Evolutionary conservation across 1,140 invertebrate species (phyloP), one percentile per base, ranked within the genome.

Genomic region (Drosophila santomea): DNA sequence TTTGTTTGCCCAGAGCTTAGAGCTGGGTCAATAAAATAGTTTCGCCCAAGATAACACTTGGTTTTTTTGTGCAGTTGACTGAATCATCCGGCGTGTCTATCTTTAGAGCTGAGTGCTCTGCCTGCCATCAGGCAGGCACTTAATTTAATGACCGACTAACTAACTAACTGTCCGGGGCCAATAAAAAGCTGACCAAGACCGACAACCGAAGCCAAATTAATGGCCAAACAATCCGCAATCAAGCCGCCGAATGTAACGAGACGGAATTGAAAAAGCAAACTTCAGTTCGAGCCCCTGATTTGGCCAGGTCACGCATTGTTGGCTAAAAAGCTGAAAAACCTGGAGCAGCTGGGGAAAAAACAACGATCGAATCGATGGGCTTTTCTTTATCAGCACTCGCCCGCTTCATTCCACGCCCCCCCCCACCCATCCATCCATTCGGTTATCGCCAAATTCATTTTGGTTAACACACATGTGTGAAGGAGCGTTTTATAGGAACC

Each of bases 361-460:
- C 67, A 50, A 44, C 67, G 76, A 76, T 45, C 58, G 68, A 76
- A 80, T 80, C 81, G 58, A 69, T 67, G 76, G 36, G 36, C 25
- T 52, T 39, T 60, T 51, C 35, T 52, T 60, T 73, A 79, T 84
- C 80, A 67, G 45, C 54, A 58, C 52, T 59, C 32, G 39, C 32
- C 23, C 57, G 48, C 67, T 59, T 60, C 39, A 50, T 41, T 72
- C 61, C 43, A 11, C 7, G 1, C 8, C 43, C 10, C 10, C n/a
- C 6, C 43, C 10, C 10, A 6, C 6, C 41, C 17, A 44, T 17
- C 39, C 25, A 56, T 35, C 3, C 50, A 32, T 32, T 66, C 45
- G 54, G 75, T 88, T 88, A 88, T 88, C 84, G 76, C 62, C 12
- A 71, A 71, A 74, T 63, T 88, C 76, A 77, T 88, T 86, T 80